These are phyloP conservation scores for Xiphophorus hellerii DNA, from an alignment of 2,113 vertebrate genomes.

Conservation along the genomic window DNA sequence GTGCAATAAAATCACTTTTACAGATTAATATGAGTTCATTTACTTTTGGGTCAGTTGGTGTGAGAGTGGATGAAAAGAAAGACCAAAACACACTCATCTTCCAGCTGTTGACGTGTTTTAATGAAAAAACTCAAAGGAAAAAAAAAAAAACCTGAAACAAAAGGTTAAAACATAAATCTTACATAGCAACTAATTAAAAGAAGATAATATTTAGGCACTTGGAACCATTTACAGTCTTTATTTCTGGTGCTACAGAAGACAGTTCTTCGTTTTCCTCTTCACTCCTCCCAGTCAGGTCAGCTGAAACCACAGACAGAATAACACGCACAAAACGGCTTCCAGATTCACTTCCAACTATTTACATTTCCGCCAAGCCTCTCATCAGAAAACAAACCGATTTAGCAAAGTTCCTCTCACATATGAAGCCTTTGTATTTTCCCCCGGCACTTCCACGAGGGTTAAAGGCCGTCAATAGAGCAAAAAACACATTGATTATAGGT, in stretches of 20 bases:
- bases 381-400: conserved; percentile 39
- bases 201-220: conserved; percentile 75
- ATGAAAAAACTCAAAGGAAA: conserved; percentile 64
- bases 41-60: not conserved
- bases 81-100: conserved; percentile 30
- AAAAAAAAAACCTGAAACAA: conserved; percentile 47
- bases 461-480: conserved; percentile 32
- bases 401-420: conserved; percentile 43
- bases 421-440: conserved; percentile 42
- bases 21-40: not conserved
- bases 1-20: not conserved
- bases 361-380: conserved; percentile 51
- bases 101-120: conserved; percentile 42
- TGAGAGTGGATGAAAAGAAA: conserved; percentile 31
- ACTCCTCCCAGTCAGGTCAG: conserved; percentile 36
- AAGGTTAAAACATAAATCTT: conserved; percentile 54
- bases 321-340: conserved; percentile 39
- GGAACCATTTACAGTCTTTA: conserved; percentile 63
- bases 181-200: conserved; percentile 59
- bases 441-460: conserved; percentile 31
- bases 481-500: conserved; percentile 43
- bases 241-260: conserved; percentile 60
- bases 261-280: conserved; percentile 70
- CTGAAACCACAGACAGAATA: conserved; percentile 73
- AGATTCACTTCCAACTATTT: conserved; percentile 63